Percentiles rank a stretch among this genome's conserved stretches.
These are phyloP conservation scores for Tangara arthus DNA, from an alignment of 2,797 vertebrate species.

Conservation along the genomic window DNA sequence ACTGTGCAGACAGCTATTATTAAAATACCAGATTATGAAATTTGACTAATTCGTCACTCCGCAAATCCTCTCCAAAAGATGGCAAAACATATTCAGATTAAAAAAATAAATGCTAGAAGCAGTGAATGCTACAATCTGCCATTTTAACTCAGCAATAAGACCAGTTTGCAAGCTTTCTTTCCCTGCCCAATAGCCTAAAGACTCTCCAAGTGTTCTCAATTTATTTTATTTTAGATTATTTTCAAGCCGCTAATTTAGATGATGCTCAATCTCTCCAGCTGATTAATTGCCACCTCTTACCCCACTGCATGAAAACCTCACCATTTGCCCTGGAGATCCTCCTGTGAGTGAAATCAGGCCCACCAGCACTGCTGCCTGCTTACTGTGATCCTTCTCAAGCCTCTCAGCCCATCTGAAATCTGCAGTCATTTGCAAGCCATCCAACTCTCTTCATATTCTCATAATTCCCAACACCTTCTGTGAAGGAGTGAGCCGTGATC, in stretches of 20 bases:
- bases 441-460: background rate
- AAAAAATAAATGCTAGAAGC: background rate
- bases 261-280: background rate
- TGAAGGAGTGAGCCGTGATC: background rate
- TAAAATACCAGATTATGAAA: slow-evolving; percentile 13
- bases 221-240: background rate
- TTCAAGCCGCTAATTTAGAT: background rate
- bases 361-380: background rate
- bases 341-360: background rate
- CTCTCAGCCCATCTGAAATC: background rate
- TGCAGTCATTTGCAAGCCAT: background rate
- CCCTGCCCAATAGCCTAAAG: background rate
- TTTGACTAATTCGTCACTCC: background rate
- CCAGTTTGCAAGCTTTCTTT: background rate
- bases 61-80: background rate
- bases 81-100: background rate
- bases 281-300: background rate
- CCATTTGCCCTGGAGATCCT: background rate
- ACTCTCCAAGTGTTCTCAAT: background rate
- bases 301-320: background rate
- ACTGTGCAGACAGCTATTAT: background rate
- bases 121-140: background rate
- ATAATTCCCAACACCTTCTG: background rate
- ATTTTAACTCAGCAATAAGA: background rate
- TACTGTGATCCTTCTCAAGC: background rate